Base-by-base conservation (phyloP, 2,888 invertebrate species). In the Pheosia tremula region DNA sequence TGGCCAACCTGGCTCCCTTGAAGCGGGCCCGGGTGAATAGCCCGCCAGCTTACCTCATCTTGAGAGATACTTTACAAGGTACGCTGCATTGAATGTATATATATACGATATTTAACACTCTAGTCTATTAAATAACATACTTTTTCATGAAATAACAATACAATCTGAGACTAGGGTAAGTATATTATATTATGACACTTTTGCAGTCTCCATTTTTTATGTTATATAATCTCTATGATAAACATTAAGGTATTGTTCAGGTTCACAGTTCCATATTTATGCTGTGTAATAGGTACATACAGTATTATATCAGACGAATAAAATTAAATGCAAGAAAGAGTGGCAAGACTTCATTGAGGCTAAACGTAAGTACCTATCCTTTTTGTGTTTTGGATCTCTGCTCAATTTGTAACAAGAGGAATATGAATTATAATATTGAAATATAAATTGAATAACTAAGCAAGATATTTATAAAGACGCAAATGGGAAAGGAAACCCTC, bases 261-360 rank as follows among this genome's bases (percentile, higher is more conserved):
- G 24, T 24, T 24, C 24, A 50, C 24, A 4, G 11, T n/a, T 50
- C 6, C 50, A 50, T 24, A 24, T 24, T 9, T 50, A 24, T 50
- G 50, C 24, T 50, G 24, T 50, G 7, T 7, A 50, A 8, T 50
- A 50, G 50, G n/a, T 41, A 41, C 41, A 5, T 41, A 41, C 8
- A 11, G 5, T n/a, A 4, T 47, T n/a, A n/a, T n/a, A 53, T 58
- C 58, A 36, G 53, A 69, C 72, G 61, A 67, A 79, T 74, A 76
- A 74, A 78, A 82, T 79, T 88, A 89, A 89, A 90, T 89, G 88
- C 88, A 88, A 82, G 83, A 82, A 73, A 80, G 67, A 80, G 87
- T 88, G 90, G 89, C 89, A 90, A 90, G 89, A 88, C 73, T 24
- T 37, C 69, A 69, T 69, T 74, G 71, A 64, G 53, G 36, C 37